phyloP scores from a whole-genome alignment of 2,797 vertebrate genomes.

The Anabas testudineus region DNA sequence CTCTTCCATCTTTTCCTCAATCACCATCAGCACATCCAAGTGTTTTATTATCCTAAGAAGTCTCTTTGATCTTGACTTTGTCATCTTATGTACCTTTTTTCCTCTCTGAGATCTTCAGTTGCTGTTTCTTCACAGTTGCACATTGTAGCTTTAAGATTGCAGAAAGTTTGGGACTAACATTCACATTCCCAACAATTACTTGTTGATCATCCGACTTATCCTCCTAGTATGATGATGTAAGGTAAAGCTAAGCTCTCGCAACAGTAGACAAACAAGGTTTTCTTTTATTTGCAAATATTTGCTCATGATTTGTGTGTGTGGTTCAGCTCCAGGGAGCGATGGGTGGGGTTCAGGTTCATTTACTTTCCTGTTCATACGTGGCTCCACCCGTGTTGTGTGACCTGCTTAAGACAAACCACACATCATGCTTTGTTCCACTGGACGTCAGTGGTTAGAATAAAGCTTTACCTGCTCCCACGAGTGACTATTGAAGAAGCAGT shows the following conservation, averaged over 20 bases:
- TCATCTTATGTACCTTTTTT: no score
- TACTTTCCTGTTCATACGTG: conserved; percentile 28
- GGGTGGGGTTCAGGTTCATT: background rate
- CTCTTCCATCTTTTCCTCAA: no score
- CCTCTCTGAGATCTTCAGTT: no score
- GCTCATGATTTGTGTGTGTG: background rate
- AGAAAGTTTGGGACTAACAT: no score
- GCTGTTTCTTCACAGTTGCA: no score
- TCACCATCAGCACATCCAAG: no score
- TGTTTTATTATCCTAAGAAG: no score
- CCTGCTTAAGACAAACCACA: conserved; percentile 36
- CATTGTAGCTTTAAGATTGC: no score
- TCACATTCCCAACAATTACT: no score
- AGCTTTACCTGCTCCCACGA: conserved; percentile 9
- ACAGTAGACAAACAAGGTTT: background rate
- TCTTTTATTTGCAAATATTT: background rate
- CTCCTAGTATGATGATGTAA: no score
- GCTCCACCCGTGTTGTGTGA: conserved; percentile 36
- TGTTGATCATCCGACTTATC: background rate
- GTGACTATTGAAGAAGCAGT: conserved; percentile 35
- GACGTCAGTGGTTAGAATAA: conserved; percentile 35
- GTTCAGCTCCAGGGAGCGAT: background rate
- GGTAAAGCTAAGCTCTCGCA: no score
- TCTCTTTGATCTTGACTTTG: no score
- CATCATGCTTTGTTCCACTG: conserved; percentile 52